Conservation (phyloP, 2,113 vertebrate species). For the Ellobius talpinus region DNA sequence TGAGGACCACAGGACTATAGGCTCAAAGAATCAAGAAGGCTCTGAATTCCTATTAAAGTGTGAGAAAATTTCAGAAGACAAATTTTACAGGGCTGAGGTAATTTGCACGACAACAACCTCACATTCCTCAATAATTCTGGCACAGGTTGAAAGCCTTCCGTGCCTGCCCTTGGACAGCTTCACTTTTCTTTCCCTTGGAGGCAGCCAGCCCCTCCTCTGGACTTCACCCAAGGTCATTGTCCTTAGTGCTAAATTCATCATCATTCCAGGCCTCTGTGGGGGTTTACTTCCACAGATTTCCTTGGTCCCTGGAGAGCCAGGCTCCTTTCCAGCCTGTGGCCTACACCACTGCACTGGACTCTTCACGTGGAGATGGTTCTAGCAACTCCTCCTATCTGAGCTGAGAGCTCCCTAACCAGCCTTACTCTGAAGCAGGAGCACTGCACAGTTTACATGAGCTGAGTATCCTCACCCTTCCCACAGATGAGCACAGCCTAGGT, state of each 20-base stretch:
- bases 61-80: constrained; percentile 47
- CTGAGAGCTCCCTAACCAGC: background rate
- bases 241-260: constrained; percentile 5
- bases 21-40: background rate
- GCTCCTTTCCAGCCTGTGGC: constrained; percentile 3
- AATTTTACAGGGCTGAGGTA: constrained; percentile 64
- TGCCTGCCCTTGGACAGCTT: constrained; percentile 55
- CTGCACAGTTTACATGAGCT: background rate
- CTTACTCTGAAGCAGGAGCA: background rate
- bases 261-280: background rate
- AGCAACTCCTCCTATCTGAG: background rate
- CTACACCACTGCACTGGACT: background rate
- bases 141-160: constrained; percentile 67
- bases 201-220: constrained; percentile 38
- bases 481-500: background rate
- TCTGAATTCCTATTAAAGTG: background rate
- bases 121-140: constrained; percentile 71
- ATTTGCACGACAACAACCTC: constrained; percentile 54
- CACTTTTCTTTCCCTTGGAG: constrained; percentile 43
- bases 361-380: background rate
- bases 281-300: constrained; percentile 16
- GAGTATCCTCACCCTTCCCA: background rate
- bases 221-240: constrained; percentile 50
- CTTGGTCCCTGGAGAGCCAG: background rate
- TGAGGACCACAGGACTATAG: background rate